Evolutionary conservation across 2,113 vertebrate genomes (phyloP).

Genomic region (Notiomystis cincta): DNA sequence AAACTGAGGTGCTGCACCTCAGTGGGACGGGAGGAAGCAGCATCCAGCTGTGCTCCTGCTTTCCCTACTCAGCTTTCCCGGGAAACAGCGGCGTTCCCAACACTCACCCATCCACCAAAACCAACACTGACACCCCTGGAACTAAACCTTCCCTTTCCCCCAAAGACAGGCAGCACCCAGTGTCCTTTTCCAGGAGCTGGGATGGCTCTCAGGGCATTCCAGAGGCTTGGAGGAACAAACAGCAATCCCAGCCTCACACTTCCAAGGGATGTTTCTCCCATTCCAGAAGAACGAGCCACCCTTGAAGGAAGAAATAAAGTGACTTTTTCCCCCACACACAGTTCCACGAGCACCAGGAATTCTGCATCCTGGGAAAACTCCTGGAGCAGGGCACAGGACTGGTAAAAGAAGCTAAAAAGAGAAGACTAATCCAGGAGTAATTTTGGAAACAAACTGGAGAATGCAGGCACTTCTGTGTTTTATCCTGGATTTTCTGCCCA

Average conservation of each 20-base stretch:
- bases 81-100: not conserved
- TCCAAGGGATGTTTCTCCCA: not conserved
- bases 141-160: not conserved
- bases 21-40: not conserved
- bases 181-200: not conserved
- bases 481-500: not conserved
- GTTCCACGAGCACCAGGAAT: not conserved
- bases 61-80: not conserved
- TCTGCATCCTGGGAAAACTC: not conserved
- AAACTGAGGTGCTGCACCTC: accelerated
- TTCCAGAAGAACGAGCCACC: not conserved
- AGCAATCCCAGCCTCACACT: not conserved
- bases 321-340: not conserved
- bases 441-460: not conserved
- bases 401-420: not conserved
- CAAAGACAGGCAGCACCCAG: not conserved
- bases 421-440: not conserved
- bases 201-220: not conserved
- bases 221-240: not conserved
- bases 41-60: not conserved
- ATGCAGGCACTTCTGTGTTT: not conserved
- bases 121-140: not conserved
- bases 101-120: not conserved
- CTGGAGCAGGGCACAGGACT: not conserved
- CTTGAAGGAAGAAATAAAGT: not conserved